phyloP scores from a whole-genome alignment of 2,113 vertebrate genomes.

The Eidolon helvum region DNA sequence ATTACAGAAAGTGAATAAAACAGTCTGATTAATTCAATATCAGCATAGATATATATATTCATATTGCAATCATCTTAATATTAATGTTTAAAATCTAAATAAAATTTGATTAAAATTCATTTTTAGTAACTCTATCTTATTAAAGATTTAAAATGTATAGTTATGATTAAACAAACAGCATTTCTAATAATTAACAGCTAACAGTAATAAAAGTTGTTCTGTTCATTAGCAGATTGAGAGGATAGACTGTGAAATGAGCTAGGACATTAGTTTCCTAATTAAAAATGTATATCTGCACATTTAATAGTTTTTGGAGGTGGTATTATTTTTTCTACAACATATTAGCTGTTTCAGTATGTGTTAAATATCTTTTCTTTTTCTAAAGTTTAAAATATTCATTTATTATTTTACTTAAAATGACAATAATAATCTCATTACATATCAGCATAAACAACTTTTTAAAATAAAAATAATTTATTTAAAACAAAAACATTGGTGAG shows the following conservation, averaged over 20 bases:
- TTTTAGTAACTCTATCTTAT: not conserved
- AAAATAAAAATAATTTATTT: not conserved
- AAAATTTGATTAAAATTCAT: not conserved
- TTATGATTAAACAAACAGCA: not conserved
- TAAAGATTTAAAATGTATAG: not conserved
- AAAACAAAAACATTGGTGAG: not conserved
- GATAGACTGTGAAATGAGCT: not conserved
- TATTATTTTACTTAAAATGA: not conserved
- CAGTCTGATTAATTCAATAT: not conserved
- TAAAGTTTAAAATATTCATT: not conserved
- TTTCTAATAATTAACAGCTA: not conserved
- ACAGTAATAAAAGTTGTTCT: not conserved
- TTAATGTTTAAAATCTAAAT: not conserved
- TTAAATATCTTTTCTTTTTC: not conserved
- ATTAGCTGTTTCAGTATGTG: not conserved
- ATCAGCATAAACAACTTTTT: not conserved
- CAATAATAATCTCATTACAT: not conserved
- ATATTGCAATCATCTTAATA: not conserved
- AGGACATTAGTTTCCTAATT: not conserved
- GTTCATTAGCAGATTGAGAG: not conserved
- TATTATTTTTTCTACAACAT: not conserved
- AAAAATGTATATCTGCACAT: not conserved
- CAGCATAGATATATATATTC: not conserved
- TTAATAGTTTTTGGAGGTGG: not conserved
- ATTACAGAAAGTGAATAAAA: not conserved